phyloP scores from a whole-genome alignment of 2,797 vertebrate genomes.

The Coregonus ussuriensis region DNA sequence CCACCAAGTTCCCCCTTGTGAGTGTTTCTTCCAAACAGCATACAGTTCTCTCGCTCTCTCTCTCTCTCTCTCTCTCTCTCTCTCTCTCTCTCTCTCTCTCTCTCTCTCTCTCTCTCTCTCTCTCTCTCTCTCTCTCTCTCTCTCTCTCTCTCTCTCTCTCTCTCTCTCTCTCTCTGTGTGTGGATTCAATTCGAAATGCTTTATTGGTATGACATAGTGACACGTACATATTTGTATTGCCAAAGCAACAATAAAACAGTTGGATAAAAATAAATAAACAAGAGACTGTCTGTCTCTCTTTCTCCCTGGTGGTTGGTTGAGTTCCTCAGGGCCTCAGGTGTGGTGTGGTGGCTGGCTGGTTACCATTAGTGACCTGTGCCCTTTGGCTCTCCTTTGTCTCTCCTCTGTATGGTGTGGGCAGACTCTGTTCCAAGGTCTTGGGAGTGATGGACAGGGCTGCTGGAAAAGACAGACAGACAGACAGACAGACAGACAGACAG shows the following conservation, averaged over 20 bases:
- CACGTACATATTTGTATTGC: neutral
- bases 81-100: too few species aligned
- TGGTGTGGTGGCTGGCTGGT: conserved; percentile 41
- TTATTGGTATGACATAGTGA: neutral
- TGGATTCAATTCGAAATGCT: neutral
- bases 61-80: too few species aligned
- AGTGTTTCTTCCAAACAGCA: too few species aligned
- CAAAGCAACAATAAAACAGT: neutral
- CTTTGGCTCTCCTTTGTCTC: neutral
- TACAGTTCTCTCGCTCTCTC: too few species aligned
- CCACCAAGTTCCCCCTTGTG: too few species aligned
- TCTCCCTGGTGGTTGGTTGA: too few species aligned
- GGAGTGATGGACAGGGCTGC: neutral
- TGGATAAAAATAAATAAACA: too few species aligned
- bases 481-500: too few species aligned
- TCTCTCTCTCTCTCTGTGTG: neutral
- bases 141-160: neutral
- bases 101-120: too few species aligned
- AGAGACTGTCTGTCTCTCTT: too few species aligned
- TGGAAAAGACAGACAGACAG: too few species aligned
- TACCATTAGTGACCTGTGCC: conserved; percentile 45
- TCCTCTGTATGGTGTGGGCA: neutral
- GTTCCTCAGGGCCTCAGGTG: neutral
- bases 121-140: too few species aligned
- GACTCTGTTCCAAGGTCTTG: neutral